phyloP scores from a whole-genome alignment of 64 coral and sea anemone genomes.

The Actinia tenebrosa region DNA sequence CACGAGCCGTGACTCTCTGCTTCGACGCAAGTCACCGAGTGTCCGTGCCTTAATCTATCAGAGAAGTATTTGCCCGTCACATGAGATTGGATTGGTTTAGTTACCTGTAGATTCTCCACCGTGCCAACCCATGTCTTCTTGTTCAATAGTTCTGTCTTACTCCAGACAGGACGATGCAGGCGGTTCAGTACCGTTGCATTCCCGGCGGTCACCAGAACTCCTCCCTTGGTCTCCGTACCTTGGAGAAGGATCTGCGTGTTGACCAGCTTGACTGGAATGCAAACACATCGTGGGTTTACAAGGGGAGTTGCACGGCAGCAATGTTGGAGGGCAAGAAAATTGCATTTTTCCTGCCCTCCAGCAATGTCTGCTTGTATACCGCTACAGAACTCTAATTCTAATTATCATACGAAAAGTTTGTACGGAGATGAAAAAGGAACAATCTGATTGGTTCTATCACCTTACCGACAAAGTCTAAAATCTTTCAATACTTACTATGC shows the following conservation, averaged over 20 bases:
- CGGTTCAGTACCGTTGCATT: slow-evolving; percentile 72
- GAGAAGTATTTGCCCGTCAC: too few relatives aligned
- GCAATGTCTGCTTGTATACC: too few relatives aligned
- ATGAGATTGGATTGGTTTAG: background rate
- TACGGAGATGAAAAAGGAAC: too few relatives aligned
- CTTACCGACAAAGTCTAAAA: too few relatives aligned
- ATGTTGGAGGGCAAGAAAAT: too few relatives aligned
- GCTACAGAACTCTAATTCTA: too few relatives aligned
- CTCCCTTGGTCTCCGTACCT: slow-evolving; percentile 93
- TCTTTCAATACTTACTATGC: slow-evolving; percentile 66
- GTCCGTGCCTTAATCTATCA: too few relatives aligned
- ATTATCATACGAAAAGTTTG: too few relatives aligned
- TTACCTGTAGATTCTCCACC: slow-evolving; percentile 92
- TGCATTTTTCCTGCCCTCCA: too few relatives aligned
- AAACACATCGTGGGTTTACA: background rate
- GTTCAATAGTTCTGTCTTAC: slow-evolving; percentile 82
- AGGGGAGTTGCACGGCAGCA: background rate
- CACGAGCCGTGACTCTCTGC: too few relatives aligned
- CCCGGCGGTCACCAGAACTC: slow-evolving; percentile 83
- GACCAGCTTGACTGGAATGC: slow-evolving; percentile 68
- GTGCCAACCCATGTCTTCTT: slow-evolving; percentile 97
- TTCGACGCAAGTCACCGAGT: too few relatives aligned
- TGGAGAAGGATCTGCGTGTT: slow-evolving; percentile 94
- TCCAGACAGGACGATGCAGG: slow-evolving; percentile 79
- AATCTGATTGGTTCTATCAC: too few relatives aligned